A percentile compares a stretch with the other conserved stretches of the same genome.
These are phyloP conservation scores for Peromyscus polionotus DNA, from an alignment of 2,113 vertebrate species.

Conservation along the genomic window DNA sequence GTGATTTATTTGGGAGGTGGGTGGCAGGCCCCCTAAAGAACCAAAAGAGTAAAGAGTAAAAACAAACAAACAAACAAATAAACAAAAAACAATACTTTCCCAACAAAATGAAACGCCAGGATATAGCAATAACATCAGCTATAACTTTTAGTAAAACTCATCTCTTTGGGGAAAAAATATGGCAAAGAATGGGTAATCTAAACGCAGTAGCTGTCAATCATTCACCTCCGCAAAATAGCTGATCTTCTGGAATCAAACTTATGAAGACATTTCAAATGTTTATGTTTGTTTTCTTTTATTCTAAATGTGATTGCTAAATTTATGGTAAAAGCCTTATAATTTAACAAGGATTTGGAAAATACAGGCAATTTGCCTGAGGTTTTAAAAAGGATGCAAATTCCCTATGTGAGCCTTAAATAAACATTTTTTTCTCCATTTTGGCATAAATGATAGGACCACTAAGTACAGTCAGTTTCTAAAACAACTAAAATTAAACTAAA, in stretches of 20 bases:
- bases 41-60: background rate
- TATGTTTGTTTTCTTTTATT: constrained; percentile 48
- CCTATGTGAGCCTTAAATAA: background rate
- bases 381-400: constrained; percentile 26
- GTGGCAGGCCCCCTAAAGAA: background rate
- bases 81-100: background rate
- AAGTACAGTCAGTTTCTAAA: background rate
- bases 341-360: constrained; percentile 46
- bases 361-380: constrained; percentile 13
- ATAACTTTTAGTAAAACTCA: background rate
- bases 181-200: background rate
- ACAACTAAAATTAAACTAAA: constrained; percentile 16
- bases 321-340: constrained; percentile 36
- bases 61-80: background rate
- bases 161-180: background rate
- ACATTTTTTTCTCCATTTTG: background rate
- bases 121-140: constrained; percentile 13
- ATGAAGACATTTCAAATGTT: constrained; percentile 13
- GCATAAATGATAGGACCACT: background rate
- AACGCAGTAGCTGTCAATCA: background rate
- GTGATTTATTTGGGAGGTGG: background rate
- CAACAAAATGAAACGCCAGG: background rate
- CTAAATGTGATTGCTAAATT: constrained; percentile 55
- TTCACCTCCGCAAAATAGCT: constrained; percentile 54
- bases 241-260: constrained; percentile 54